These are phyloP conservation scores for Adrianichthys oophorus DNA, from an alignment of 2,797 vertebrate species.

Conservation along the genomic window DNA sequence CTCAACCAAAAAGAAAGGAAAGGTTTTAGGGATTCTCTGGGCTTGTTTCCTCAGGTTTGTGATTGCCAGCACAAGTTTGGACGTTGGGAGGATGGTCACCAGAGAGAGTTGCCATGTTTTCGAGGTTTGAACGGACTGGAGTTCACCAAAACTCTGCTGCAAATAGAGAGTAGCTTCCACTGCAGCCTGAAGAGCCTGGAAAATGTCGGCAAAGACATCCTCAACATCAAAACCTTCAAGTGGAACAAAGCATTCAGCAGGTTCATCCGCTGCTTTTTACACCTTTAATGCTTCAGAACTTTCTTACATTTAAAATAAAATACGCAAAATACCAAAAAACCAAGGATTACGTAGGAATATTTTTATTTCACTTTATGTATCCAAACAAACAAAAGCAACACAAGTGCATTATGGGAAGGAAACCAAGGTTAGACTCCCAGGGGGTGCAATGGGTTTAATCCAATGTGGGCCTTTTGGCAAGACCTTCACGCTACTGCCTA, in stretches of 20 bases:
- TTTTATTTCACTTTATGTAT: too few relatives aligned
- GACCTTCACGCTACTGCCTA: too few relatives aligned
- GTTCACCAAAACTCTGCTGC: conserved; percentile 74
- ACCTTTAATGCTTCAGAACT: background rate
- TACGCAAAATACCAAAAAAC: too few relatives aligned
- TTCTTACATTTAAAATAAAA: too few relatives aligned
- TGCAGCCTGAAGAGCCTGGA: conserved; percentile 72
- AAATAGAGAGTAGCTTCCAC: conserved; percentile 82
- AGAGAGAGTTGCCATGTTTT: conserved; percentile 81
- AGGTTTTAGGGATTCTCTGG: too few relatives aligned
- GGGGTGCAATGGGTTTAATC: too few relatives aligned
- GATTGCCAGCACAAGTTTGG: conserved; percentile 88
- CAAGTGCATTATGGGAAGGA: too few relatives aligned
- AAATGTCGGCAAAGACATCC: conserved; percentile 68
- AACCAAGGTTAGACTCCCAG: too few relatives aligned
- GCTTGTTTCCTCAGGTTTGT: conserved; percentile 77
- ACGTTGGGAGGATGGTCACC: conserved; percentile 83
- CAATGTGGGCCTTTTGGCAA: too few relatives aligned
- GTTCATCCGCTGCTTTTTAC: conserved; percentile 50
- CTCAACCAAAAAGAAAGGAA: too few relatives aligned
- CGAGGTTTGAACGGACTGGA: conserved; percentile 76
- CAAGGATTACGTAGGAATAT: too few relatives aligned
- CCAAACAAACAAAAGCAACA: too few relatives aligned
- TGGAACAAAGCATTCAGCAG: conserved; percentile 84
- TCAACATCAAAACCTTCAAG: conserved; percentile 79